phyloP scores from a whole-genome alignment of 2,888 invertebrate genomes.

The Drosophila peninsularis region DNA sequence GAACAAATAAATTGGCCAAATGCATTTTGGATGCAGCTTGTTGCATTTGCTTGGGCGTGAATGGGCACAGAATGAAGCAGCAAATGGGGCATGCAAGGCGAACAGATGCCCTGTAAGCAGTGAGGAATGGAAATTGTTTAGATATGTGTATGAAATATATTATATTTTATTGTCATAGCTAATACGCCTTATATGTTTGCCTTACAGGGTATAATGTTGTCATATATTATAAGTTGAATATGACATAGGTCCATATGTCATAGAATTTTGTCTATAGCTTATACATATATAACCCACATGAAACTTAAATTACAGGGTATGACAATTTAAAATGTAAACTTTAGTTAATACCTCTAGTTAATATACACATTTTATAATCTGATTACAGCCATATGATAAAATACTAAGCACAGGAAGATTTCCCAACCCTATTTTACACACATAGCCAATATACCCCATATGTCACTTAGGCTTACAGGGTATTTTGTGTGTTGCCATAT shows the following conservation, averaged over 20 bases:
- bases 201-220: too few relatives aligned
- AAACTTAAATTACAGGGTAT: neutral
- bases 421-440: neutral
- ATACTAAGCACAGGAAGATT: too few relatives aligned
- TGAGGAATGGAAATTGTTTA: too few relatives aligned
- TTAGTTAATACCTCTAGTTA: too few relatives aligned
- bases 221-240: too few relatives aligned
- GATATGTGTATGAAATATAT: too few relatives aligned
- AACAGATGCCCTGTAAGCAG: constrained; percentile 4
- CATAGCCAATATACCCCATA: constrained; percentile 8
- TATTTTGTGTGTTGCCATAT: constrained; percentile 6
- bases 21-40: constrained; percentile 29
- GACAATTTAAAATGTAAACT: too few relatives aligned
- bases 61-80: constrained; percentile 33
- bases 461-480: neutral
- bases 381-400: neutral
- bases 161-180: too few relatives aligned
- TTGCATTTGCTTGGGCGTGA: constrained; percentile 39
- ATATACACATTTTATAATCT: neutral
- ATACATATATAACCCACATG: neutral
- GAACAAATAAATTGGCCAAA: constrained; percentile 48
- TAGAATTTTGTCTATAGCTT: too few relatives aligned
- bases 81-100: constrained; percentile 1
- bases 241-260: too few relatives aligned
- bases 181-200: too few relatives aligned